phyloP scores from a whole-genome alignment of 2,888 invertebrate genomes.

The Malthinus seriepunctatus region DNA sequence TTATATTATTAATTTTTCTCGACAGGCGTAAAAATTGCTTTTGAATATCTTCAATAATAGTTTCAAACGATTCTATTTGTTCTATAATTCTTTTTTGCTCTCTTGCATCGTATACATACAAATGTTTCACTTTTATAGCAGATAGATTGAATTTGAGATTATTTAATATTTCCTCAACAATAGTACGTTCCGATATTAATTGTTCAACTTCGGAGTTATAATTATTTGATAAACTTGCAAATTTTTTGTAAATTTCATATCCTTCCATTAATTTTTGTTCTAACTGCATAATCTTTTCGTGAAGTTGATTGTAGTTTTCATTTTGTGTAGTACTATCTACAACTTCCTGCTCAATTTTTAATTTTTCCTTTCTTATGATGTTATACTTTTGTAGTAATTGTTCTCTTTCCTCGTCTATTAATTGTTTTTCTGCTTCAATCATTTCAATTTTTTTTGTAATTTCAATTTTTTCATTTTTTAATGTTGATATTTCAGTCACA shows the following conservation, averaged over 20 bases:
- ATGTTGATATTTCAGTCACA: constrained; percentile 21
- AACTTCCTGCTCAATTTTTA: background rate
- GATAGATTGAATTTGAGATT: constrained; percentile 31
- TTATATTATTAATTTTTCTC: constrained; percentile 35
- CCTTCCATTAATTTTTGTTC: constrained; percentile 30
- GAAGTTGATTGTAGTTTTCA: constrained; percentile 13
- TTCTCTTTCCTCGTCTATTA: constrained; percentile 23
- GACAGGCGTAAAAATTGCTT: constrained; percentile 39
- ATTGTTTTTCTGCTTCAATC: constrained; percentile 38
- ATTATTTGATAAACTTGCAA: constrained; percentile 27
- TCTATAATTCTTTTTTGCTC: constrained; percentile 33
- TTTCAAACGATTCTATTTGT: constrained; percentile 37
- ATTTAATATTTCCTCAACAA: constrained; percentile 31
- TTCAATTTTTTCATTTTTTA: constrained; percentile 38
- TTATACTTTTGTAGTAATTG: constrained; percentile 40
- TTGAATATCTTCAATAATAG: constrained; percentile 40
- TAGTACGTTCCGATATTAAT: constrained; percentile 31
- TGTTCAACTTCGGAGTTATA: constrained; percentile 28
- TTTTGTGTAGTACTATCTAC: background rate
- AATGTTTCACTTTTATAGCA: constrained; percentile 31
- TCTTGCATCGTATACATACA: constrained; percentile 28
- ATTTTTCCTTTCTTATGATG: constrained; percentile 45
- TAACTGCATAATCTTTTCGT: constrained; percentile 35
- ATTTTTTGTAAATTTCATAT: constrained; percentile 30
- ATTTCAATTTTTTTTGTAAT: constrained; percentile 38